Evolutionary conservation across 2,888 invertebrate species (phyloP), one percentile per base, ranked within the genome.

Genomic region (Temnothorax rugatulus): DNA sequence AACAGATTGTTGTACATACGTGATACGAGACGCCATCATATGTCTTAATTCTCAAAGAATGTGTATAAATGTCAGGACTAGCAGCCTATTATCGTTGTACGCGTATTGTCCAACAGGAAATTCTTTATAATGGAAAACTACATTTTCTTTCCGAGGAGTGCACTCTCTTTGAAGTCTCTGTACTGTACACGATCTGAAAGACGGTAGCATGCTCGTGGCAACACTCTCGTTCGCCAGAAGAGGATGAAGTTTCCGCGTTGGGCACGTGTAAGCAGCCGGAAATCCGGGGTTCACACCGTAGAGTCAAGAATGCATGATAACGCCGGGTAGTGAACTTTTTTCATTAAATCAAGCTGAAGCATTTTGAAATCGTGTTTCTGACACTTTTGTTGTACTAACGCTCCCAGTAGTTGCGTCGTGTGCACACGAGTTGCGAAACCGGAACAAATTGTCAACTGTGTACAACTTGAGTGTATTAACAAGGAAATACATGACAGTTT

Each of bases 51-150:
- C 13, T 38, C 9, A 4, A 13, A 63, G 2, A 21, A 41, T 21
- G 41, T 41, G 7, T 41, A 15, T 41, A 41, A 83, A 77, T 79
- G 77, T 83, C 75, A 87, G 79, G 59, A 54, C 83, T 54, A 66
- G 73, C 21, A 59, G 41, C n/a, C 41, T 50, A 77, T 71, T 87
- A 77, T 86, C 76, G 79, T 66, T 61, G 34, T 15, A 44, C 29
- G 71, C 29, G 71, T 81, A 82, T 73, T 63, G 41, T 68, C 61
- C 76, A 82, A 82, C 74, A 44, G 79, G 47, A 77, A 86, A 89
- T 90, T 81, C 69, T 86, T 90, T 83, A 57, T 75, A 82, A 66
- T 13, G 41, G 73, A 73, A 82, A 63, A 84, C 54, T 82, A 71
- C 73, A 66, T 84, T 71, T 83, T 44, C 83, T 69, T 69, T 82